Evolutionary conservation across 2,888 invertebrate genomes (phyloP).

Genomic region (Camptogramma bilineatum): DNA sequence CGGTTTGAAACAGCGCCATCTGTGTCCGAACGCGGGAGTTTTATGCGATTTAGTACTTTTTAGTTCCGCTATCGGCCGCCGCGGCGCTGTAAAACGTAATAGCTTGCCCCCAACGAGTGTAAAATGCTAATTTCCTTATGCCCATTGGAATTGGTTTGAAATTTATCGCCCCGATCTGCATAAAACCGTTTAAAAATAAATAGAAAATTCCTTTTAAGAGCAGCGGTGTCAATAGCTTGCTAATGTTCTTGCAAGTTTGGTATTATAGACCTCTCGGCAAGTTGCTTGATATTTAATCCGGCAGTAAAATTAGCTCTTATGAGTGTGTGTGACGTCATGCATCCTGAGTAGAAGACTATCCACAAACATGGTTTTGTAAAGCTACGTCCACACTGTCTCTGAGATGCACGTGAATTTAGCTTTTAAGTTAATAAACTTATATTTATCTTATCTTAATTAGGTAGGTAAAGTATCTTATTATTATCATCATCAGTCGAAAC

Average conservation of each 20-base stretch:
- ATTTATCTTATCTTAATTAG: no score
- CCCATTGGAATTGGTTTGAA: conserved; percentile 38
- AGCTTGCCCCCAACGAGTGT: conserved; percentile 35
- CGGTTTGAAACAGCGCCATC: conserved; percentile 66
- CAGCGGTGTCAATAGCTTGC: conserved; percentile 24
- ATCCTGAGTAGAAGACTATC: not conserved
- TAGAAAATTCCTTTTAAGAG: conserved; percentile 34
- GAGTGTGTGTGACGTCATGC: conserved; percentile 3
- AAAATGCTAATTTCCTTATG: conserved; percentile 50
- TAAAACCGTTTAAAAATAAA: conserved; percentile 40
- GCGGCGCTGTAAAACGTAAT: conserved; percentile 56
- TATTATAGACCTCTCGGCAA: conserved; percentile 10
- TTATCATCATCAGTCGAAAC: no score
- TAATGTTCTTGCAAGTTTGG: conserved; percentile 18
- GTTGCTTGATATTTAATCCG: conserved; percentile 14
- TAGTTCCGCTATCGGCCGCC: conserved; percentile 62
- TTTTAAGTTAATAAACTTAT: no score
- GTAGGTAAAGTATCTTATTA: no score
- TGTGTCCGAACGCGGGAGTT: conserved; percentile 55
- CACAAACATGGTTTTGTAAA: not conserved
- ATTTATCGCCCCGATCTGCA: conserved; percentile 42
- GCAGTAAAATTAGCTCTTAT: conserved; percentile 19
- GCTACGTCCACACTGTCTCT: not conserved
- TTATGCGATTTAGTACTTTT: conserved; percentile 60
- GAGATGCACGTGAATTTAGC: not conserved